A percentile compares a stretch with the other conserved stretches of the same genome.
Conservation (phyloP, 2,888 invertebrate species). For the Hirtodrosophila histrioides region DNA sequence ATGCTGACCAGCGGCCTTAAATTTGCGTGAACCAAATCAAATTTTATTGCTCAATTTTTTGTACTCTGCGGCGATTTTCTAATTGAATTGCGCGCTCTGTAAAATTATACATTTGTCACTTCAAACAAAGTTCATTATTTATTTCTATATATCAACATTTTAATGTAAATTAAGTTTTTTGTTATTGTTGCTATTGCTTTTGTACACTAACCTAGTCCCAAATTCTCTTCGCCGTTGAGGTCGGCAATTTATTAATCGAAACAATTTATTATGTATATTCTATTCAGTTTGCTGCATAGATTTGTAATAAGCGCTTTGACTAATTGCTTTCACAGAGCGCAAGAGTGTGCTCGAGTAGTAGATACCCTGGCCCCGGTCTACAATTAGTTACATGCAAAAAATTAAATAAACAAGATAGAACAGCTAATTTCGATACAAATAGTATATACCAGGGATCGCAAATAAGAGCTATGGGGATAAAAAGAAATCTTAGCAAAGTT, state of each 20-base stretch:
- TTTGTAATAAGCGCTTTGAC: background rate
- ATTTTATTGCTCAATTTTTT: slow-evolving; percentile 85
- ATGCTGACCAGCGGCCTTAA: slow-evolving; percentile 67
- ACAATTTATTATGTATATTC: slow-evolving; percentile 49
- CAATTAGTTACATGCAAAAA: too few species aligned
- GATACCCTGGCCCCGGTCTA: too few species aligned
- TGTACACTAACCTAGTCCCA: slow-evolving; percentile 16
- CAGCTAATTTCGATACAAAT: too few species aligned
- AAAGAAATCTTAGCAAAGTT: too few species aligned
- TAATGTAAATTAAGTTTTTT: slow-evolving; percentile 64
- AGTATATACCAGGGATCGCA: too few species aligned
- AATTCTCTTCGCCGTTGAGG: slow-evolving; percentile 43
- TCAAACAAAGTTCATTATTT: slow-evolving; percentile 68
- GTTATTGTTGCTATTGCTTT: slow-evolving; percentile 34
- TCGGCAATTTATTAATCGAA: slow-evolving; percentile 56
- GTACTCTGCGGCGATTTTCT: slow-evolving; percentile 48
- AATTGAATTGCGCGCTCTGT: slow-evolving; percentile 71
- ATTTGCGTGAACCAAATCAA: slow-evolving; percentile 84
- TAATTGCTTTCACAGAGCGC: background rate
- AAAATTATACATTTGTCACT: slow-evolving; percentile 81
- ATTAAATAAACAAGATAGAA: too few species aligned
- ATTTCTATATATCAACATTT: slow-evolving; percentile 57
- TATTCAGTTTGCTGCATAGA: slow-evolving; percentile 11
- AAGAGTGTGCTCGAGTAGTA: background rate
- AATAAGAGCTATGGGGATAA: too few species aligned